phyloP scores from a whole-genome alignment of 2,113 vertebrate genomes.

The Gasterosteus aculeatus region DNA sequence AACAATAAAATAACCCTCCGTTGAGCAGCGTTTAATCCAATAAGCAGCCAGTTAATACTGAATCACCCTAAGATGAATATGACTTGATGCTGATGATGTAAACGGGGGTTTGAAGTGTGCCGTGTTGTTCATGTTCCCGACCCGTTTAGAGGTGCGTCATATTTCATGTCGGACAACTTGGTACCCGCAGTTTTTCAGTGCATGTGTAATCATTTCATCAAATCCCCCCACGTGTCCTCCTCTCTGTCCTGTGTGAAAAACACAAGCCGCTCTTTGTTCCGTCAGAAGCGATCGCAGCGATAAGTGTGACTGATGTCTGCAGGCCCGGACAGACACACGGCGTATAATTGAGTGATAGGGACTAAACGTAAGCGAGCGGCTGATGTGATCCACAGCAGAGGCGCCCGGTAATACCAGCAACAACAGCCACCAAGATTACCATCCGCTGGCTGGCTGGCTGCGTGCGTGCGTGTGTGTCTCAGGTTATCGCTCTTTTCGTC shows the following conservation, averaged over 20 bases:
- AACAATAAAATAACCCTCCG: neutral
- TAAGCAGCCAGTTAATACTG: constrained; percentile 8
- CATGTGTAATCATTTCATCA: neutral
- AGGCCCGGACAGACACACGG: constrained; percentile 56
- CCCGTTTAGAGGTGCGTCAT: neutral
- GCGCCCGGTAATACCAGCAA: constrained; percentile 52
- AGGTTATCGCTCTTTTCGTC: constrained; percentile 35
- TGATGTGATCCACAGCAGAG: constrained; percentile 50
- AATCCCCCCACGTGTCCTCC: neutral
- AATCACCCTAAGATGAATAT: constrained; percentile 8
- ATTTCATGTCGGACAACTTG: neutral
- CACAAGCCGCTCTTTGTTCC: constrained; percentile 56
- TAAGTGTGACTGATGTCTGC: constrained; percentile 66
- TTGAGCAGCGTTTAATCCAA: neutral
- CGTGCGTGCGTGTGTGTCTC: constrained; percentile 8
- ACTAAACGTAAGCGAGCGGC: constrained; percentile 67
- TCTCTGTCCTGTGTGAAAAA: constrained; percentile 8
- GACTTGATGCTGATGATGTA: constrained; percentile 12
- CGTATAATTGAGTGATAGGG: constrained; percentile 69
- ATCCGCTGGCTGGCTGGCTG: constrained; percentile 56
- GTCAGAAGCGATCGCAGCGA: constrained; percentile 62
- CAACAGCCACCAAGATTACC: constrained; percentile 57
- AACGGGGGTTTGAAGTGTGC: neutral
- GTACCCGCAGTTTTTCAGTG: neutral
- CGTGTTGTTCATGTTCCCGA: neutral